These are phyloP conservation scores for Nymphicus hollandicus DNA, from an alignment of 2,113 vertebrate species.

Conservation along the genomic window DNA sequence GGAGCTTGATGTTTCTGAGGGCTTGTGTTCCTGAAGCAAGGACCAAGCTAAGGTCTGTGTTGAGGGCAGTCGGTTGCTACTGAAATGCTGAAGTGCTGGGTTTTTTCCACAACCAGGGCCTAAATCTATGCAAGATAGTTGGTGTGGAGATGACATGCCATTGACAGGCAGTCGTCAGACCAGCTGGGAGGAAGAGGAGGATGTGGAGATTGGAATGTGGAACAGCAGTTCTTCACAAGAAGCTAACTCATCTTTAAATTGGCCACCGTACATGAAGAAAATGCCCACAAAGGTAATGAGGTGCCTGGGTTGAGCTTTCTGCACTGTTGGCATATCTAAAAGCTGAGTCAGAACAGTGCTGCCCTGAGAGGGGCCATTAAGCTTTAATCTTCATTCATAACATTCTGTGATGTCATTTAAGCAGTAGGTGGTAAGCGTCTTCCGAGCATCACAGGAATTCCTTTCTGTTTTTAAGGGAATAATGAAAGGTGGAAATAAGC, in stretches of 20 bases:
- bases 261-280: slow-evolving; percentile 90
- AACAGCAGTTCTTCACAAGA: slow-evolving; percentile 88
- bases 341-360: neutral
- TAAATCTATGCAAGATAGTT: slow-evolving; percentile 95
- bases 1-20: neutral
- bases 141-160: slow-evolving; percentile 87
- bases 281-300: slow-evolving; percentile 86
- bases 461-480: slow-evolving; percentile 81
- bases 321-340: neutral
- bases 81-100: neutral
- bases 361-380: neutral
- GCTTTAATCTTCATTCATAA: neutral
- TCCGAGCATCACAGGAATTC: neutral
- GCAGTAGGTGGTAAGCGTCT: neutral
- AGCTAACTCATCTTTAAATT: slow-evolving; percentile 85
- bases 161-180: slow-evolving; percentile 76
- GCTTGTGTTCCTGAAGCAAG: neutral
- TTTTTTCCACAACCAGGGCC: slow-evolving; percentile 70
- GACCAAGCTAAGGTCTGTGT: neutral
- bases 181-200: slow-evolving; percentile 94
- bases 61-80: neutral
- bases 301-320: neutral
- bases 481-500: slow-evolving; percentile 89
- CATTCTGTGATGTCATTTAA: neutral
- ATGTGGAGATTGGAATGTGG: slow-evolving; percentile 98